Conservation (phyloP, 2,888 invertebrate species). For the Pseudoips prasinana region DNA sequence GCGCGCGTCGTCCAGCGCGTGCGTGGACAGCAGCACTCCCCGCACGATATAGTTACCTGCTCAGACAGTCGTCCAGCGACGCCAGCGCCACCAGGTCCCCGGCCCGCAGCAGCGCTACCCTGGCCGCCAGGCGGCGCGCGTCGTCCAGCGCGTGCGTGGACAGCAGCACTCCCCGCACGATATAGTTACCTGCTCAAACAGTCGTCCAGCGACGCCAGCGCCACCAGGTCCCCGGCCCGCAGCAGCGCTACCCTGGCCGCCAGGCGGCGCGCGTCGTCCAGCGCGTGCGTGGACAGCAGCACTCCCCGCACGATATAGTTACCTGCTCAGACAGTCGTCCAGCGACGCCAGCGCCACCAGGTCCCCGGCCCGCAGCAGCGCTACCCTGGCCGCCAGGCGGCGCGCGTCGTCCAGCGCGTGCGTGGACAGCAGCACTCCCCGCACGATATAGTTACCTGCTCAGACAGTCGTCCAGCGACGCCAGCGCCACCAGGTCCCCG, state of each 20-base stretch:
- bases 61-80: constrained; percentile 68
- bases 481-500: constrained; percentile 82
- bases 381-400: constrained; percentile 73
- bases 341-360: constrained; percentile 77
- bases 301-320: constrained; percentile 49
- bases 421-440: constrained; percentile 84
- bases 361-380: constrained; percentile 82
- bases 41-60: constrained; percentile 62
- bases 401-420: constrained; percentile 84
- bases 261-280: constrained; percentile 69
- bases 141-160: constrained; percentile 85
- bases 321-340: constrained; percentile 80
- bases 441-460: constrained; percentile 67
- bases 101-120: constrained; percentile 83
- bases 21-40: constrained; percentile 61
- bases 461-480: constrained; percentile 69
- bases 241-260: constrained; percentile 83
- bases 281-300: constrained; percentile 85
- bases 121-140: constrained; percentile 59
- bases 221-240: constrained; percentile 78
- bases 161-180: no score
- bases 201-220: constrained; percentile 71
- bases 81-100: constrained; percentile 82
- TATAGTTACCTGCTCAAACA: constrained; percentile 77
- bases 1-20: constrained; percentile 82